Percentiles rank a stretch among this genome's conserved stretches.
Conservation (phyloP, 2,888 invertebrate genomes). For the Cheilosia grossa region DNA sequence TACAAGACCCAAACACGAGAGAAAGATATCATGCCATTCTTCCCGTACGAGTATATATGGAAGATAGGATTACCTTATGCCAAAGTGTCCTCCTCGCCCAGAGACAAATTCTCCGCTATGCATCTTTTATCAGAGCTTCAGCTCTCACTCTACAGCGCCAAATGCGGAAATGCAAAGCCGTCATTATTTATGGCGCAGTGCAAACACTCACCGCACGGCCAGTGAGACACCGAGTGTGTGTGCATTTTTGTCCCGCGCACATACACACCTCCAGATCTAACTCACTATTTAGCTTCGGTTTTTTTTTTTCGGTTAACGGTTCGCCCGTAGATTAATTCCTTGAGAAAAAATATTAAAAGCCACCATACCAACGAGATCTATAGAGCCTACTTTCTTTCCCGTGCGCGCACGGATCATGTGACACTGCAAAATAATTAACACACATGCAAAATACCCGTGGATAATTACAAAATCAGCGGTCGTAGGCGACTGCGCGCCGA, state of each 20-base stretch:
- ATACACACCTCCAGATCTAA: neutral
- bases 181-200: conserved; percentile 67
- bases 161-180: conserved; percentile 73
- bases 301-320: conserved; percentile 63
- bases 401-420: conserved; percentile 54
- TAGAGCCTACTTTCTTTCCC: conserved; percentile 9
- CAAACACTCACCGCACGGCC: conserved; percentile 49
- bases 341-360: conserved; percentile 70
- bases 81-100: conserved; percentile 44
- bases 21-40: conserved; percentile 63
- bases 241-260: conserved; percentile 57
- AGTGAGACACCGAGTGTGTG: conserved; percentile 44
- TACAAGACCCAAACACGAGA: conserved; percentile 70
- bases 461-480: conserved; percentile 53
- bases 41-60: conserved; percentile 18
- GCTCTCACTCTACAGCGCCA: conserved; percentile 14
- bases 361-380: conserved; percentile 2
- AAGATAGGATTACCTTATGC: conserved; percentile 54
- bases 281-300: conserved; percentile 26
- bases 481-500: neutral
- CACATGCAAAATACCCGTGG: conserved; percentile 64
- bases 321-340: conserved; percentile 69
- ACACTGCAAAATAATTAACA: conserved; percentile 69
- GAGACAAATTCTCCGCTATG: conserved; percentile 39
- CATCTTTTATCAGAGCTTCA: conserved; percentile 60